Percentiles rank a stretch among this genome's conserved stretches.
Evolutionary conservation across 2,113 vertebrate species (phyloP).

Genomic region (Circaetus gallicus): DNA sequence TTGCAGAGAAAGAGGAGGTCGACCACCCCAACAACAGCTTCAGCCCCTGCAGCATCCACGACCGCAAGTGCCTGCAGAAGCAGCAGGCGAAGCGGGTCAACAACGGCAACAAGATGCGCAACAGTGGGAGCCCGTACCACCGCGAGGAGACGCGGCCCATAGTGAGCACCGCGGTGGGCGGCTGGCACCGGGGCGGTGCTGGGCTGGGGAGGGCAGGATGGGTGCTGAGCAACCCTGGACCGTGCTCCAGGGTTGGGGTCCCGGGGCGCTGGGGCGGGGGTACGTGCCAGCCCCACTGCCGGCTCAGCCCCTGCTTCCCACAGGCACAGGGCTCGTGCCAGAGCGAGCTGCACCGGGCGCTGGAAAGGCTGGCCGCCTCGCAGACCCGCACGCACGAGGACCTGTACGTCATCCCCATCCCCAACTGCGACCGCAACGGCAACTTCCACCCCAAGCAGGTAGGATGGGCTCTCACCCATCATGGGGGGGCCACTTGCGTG

Average conservation of each 20-base stretch:
- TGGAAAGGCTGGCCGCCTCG: constrained; percentile 84
- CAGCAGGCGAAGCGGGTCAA: constrained; percentile 76
- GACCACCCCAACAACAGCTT: constrained; percentile 90
- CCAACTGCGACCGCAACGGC: constrained; percentile 92
- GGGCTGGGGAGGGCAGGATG: background rate
- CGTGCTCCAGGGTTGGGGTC: fast-evolving
- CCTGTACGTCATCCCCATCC: constrained; percentile 89
- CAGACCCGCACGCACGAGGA: constrained; percentile 88
- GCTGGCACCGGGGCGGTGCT: background rate
- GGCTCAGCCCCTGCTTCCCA: background rate
- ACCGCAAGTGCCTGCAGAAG: constrained; percentile 90
- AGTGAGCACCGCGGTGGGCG: constrained; percentile 49
- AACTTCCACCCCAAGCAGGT: constrained; percentile 94
- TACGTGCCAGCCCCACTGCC: fast-evolving
- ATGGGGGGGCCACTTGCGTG: fast-evolving
- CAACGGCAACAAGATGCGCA: constrained; percentile 83
- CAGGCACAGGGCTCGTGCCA: constrained; percentile 86
- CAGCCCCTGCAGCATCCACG: constrained; percentile 86
- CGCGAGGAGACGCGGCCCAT: constrained; percentile 81
- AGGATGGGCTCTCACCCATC: background rate
- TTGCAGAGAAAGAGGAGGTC: constrained; percentile 81
- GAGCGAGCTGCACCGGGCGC: constrained; percentile 85
- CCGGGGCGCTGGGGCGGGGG: fast-evolving
- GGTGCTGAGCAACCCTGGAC: background rate
- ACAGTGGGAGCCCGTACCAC: constrained; percentile 45